phyloP scores from a whole-genome alignment of 2,113 vertebrate species.

The Ascaphus truei region DNA sequence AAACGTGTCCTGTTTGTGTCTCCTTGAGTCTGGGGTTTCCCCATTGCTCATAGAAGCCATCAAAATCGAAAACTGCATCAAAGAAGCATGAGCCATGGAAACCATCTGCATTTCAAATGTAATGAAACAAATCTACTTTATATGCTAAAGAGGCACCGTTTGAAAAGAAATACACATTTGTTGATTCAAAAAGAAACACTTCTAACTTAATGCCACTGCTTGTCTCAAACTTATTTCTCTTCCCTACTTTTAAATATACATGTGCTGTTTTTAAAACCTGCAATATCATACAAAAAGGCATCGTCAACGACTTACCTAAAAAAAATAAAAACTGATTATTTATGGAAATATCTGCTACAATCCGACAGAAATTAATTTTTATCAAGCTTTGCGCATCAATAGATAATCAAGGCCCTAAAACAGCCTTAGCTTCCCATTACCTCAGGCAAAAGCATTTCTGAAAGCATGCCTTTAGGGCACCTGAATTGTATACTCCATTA shows the following conservation, averaged over 20 bases:
- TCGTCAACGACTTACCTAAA: constrained; percentile 71
- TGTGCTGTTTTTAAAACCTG: constrained; percentile 59
- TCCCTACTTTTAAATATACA: constrained; percentile 41
- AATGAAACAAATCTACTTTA: constrained; percentile 72
- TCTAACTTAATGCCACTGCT: constrained; percentile 69
- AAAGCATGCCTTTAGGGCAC: constrained; percentile 98
- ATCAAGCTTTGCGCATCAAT: constrained; percentile 96
- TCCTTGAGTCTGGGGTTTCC: no score
- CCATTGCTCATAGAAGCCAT: not conserved
- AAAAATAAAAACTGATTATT: constrained; percentile 94
- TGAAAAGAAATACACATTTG: constrained; percentile 71
- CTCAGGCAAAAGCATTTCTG: constrained; percentile 97
- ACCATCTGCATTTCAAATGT: constrained; percentile 74
- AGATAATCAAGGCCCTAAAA: constrained; percentile 98
- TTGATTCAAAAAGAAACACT: constrained; percentile 86
- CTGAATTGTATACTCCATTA: constrained; percentile 99
- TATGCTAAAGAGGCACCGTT: constrained; percentile 54
- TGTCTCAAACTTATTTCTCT: constrained; percentile 59
- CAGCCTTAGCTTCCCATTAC: constrained; percentile 96
- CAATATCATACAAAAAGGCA: constrained; percentile 73
- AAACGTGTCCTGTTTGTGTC: not conserved
- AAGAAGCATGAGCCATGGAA: constrained; percentile 85
- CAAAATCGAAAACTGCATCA: constrained; percentile 73
- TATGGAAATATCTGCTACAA: constrained; percentile 98
- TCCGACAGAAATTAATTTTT: constrained; percentile 95